Percentiles rank a stretch among this genome's conserved stretches.
Conservation (phyloP, 2,113 vertebrate genomes). For the Platanista minor region DNA sequence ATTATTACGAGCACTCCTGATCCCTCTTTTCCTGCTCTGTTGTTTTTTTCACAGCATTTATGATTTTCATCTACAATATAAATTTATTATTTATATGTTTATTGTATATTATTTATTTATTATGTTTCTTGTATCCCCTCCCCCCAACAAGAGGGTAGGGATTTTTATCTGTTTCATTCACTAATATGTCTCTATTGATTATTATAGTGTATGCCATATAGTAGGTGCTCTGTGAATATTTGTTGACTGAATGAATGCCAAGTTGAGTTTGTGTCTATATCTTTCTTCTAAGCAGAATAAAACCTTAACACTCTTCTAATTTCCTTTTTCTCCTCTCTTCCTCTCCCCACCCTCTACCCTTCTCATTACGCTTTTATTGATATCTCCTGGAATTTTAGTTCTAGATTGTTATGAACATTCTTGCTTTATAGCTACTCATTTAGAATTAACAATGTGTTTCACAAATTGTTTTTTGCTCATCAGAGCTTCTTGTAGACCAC, state of each 20-base stretch:
- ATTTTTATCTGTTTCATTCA: not conserved
- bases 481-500: not conserved
- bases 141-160: not conserved
- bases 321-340: not conserved
- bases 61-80: not conserved
- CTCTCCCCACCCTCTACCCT: not conserved
- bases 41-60: not conserved
- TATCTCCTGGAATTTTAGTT: constrained; percentile 5
- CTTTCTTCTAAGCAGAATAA: not conserved
- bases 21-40: not conserved
- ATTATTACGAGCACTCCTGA: not conserved
- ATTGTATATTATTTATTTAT: not conserved
- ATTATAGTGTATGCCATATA: not conserved
- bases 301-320: not conserved
- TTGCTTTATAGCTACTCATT: not conserved
- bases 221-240: not conserved
- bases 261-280: not conserved
- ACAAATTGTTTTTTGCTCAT: not conserved
- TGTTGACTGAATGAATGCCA: not conserved
- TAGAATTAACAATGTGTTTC: not conserved
- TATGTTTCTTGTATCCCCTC: not conserved
- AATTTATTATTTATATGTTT: not conserved
- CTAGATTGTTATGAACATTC: not conserved
- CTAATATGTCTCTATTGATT: not conserved
- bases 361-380: not conserved